Evolutionary conservation across 37 sponge, comb jelly and placozoan genomes (phyloP).

Genomic region (Mnemiopsis leidyi): DNA sequence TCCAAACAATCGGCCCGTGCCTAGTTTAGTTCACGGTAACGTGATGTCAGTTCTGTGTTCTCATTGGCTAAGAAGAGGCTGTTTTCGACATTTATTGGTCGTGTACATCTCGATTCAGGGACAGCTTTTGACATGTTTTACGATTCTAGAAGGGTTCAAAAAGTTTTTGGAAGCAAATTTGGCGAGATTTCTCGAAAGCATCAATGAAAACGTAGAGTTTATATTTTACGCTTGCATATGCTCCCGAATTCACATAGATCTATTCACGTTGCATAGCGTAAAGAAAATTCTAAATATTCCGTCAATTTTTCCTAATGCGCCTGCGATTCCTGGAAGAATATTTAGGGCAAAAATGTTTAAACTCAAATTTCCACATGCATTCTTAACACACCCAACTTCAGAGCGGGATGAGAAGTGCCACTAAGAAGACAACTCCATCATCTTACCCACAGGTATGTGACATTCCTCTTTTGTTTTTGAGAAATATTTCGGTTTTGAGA

Average conservation of each 20-base stretch:
- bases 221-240: not conserved
- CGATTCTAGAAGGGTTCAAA: not conserved
- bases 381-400: too few relatives aligned
- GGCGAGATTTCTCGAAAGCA: not conserved
- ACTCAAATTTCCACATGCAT: not conserved
- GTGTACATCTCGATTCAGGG: not conserved
- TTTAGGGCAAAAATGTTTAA: not conserved
- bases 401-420: not conserved
- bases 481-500: too few relatives aligned
- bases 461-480: too few relatives aligned
- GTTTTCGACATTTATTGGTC: not conserved
- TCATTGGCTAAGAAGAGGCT: not conserved
- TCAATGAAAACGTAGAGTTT: not conserved
- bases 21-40: not conserved
- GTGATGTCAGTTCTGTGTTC: not conserved
- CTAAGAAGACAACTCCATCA: not conserved
- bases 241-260: not conserved
- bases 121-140: not conserved
- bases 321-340: not conserved
- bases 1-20: constrained; percentile 8
- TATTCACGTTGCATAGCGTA: not conserved
- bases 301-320: not conserved
- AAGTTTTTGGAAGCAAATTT: not conserved
- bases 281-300: not conserved
- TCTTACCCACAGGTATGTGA: not conserved